A percentile compares a stretch with the other conserved stretches of the same genome.
Conservation (phyloP, 2,113 vertebrate genomes). For the Leptocoma aspasia region DNA sequence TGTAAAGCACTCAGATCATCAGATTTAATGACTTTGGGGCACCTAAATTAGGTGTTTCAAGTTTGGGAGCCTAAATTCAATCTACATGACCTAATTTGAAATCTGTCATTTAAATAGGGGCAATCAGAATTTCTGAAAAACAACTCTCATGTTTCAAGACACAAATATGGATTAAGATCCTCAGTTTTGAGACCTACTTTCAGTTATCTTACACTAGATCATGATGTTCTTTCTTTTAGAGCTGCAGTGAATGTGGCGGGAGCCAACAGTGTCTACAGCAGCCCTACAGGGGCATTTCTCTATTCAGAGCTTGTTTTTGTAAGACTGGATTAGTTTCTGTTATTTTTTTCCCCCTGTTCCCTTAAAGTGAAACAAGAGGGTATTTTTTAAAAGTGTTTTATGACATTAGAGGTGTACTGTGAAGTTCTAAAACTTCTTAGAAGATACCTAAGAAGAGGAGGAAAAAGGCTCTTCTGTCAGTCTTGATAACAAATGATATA, state of each 20-base stretch:
- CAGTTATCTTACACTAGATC: background rate
- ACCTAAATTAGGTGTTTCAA: background rate
- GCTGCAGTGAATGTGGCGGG: background rate
- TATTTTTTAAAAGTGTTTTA: background rate
- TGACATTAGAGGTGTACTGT: background rate
- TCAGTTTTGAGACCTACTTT: background rate
- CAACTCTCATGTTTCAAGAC: background rate
- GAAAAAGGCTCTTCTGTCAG: background rate
- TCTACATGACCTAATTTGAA: background rate
- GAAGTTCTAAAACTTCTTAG: background rate
- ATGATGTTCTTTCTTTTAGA: background rate
- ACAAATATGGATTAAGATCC: background rate
- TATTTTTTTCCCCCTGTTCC: accelerated
- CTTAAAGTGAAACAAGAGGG: background rate
- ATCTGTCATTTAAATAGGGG: background rate
- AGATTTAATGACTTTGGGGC: background rate
- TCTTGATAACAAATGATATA: background rate
- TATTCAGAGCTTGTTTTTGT: background rate
- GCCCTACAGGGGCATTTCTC: background rate
- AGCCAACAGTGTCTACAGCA: background rate
- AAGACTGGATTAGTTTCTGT: background rate
- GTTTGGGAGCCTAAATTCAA: background rate
- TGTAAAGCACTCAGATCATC: background rate
- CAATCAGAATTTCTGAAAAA: background rate
- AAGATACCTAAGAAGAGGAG: background rate